Percentiles rank a stretch among this genome's conserved stretches.
These are phyloP conservation scores for Trichonephila inaurata DNA, from an alignment of 1,140 invertebrate genomes.

Conservation along the genomic window DNA sequence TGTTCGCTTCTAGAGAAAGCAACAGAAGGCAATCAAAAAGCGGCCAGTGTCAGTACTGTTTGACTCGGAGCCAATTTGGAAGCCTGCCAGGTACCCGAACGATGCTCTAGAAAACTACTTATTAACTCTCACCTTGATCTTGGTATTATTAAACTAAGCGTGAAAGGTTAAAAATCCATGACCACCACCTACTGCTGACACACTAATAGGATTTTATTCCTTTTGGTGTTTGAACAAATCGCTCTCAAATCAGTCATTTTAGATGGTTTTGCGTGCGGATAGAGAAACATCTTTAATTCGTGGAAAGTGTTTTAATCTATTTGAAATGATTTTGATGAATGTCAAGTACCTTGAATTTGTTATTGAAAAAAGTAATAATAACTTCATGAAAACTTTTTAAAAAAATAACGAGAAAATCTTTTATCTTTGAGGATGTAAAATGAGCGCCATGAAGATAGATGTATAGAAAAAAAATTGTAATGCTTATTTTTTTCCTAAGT, in stretches of 20 bases:
- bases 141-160: constrained; percentile 51
- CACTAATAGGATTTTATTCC: not conserved
- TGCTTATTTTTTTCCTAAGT: no score
- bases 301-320: not conserved
- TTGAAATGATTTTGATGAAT: no score
- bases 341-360: no score
- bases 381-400: no score
- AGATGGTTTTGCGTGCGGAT: not conserved
- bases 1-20: not conserved
- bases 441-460: no score
- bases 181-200: constrained; percentile 7
- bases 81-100: not conserved
- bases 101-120: constrained; percentile 16
- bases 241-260: not conserved
- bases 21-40: constrained; percentile 34
- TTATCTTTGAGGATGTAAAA: no score
- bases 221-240: not conserved
- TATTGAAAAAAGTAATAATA: no score
- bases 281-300: not conserved
- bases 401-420: no score
- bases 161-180: constrained; percentile 67
- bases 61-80: constrained; percentile 55
- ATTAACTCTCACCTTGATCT: constrained; percentile 61
- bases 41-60: not conserved
- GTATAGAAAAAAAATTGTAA: no score